A percentile compares a stretch with the other conserved stretches of the same genome.
Conservation (phyloP, 1,140 invertebrate genomes). For the Aphidius gifuensis region DNA sequence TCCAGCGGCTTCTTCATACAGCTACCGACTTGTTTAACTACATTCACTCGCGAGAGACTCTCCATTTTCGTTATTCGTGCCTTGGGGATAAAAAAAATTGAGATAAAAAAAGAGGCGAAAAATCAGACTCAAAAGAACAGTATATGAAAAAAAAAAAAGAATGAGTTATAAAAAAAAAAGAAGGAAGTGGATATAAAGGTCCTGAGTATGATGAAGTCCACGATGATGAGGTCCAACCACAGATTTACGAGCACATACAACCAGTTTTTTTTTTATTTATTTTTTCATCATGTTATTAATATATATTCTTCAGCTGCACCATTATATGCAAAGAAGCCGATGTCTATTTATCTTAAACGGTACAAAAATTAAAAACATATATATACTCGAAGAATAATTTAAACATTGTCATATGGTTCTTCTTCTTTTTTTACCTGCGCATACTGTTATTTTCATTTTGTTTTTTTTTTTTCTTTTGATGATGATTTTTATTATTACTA, state of each 20-base stretch:
- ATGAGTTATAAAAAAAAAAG: not conserved
- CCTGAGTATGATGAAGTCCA: not conserved
- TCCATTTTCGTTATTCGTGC: constrained; percentile 45
- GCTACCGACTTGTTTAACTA: constrained; percentile 42
- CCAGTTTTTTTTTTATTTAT: constrained; percentile 34
- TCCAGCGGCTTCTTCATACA: constrained; percentile 45
- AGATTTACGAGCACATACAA: constrained; percentile 49
- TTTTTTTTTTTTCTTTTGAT: no score
- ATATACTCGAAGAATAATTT: no score
- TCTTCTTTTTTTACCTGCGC: no score
- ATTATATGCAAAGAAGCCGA: no score
- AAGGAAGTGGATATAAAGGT: not conserved
- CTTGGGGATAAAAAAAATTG: constrained; percentile 11
- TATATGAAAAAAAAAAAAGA: constrained; percentile 13
- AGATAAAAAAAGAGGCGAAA: not conserved
- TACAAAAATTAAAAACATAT: no score
- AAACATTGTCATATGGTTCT: no score
- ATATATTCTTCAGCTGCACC: no score
- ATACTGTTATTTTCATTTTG: no score
- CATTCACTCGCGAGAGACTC: constrained; percentile 23
- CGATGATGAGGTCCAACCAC: constrained; percentile 27
- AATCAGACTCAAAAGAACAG: constrained; percentile 4
- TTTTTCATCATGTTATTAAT: constrained; percentile 23
- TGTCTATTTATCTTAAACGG: no score
- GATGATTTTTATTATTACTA: no score